phyloP scores from a whole-genome alignment of 2,797 vertebrate species.

The Parauchenoglanis punctatus region DNA sequence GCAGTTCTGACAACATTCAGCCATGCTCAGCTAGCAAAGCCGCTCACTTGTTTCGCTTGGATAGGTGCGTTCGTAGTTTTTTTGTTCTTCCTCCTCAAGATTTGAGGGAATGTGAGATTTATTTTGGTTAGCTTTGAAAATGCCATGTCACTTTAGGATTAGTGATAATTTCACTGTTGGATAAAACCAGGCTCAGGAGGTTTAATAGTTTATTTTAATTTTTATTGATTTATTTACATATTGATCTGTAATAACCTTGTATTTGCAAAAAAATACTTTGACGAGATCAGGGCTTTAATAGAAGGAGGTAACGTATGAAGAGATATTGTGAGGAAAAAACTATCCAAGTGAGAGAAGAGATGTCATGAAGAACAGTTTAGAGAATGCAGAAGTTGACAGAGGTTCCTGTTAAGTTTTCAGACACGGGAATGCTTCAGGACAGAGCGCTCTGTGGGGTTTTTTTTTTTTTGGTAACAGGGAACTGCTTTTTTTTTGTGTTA shows the following conservation, averaged over 20 bases:
- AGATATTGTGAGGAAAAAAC: not conserved
- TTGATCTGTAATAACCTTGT: not conserved
- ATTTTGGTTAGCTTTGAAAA: not conserved
- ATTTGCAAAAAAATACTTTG: not conserved
- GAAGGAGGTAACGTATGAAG: not conserved
- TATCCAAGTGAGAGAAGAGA: too few relatives aligned
- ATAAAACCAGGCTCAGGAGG: not conserved
- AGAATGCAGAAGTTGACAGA: not conserved
- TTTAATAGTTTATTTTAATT: not conserved
- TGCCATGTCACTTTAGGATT: not conserved
- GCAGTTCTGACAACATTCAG: conserved; percentile 22
- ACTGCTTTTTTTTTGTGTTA: not conserved
- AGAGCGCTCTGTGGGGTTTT: not conserved
- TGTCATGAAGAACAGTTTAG: not conserved
- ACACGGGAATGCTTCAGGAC: not conserved
- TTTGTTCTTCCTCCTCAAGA: not conserved
- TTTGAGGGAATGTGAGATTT: not conserved
- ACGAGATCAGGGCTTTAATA: not conserved
- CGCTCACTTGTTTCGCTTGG: not conserved
- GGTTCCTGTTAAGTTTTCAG: not conserved
- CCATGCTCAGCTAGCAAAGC: not conserved
- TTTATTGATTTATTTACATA: not conserved
- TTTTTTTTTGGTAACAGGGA: not conserved
- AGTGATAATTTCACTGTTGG: not conserved
- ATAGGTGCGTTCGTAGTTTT: not conserved